Evolutionary conservation across 2,888 invertebrate species (phyloP).

Genomic region (Anarsia innoxiella): DNA sequence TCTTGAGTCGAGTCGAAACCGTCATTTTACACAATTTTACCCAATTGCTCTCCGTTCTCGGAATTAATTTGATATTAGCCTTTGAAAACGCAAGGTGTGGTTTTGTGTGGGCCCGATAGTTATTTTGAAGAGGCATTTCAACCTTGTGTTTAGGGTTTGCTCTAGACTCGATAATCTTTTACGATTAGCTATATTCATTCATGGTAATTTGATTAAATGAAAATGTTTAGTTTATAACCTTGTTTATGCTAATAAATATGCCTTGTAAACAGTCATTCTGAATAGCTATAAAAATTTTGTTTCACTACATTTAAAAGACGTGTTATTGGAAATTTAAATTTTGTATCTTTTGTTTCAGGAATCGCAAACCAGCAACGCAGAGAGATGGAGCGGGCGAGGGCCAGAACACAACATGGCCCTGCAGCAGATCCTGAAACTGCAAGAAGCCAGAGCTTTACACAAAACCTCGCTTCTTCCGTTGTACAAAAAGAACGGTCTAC

Average conservation of each 20-base stretch:
- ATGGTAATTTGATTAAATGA: slow-evolving; percentile 39
- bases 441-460: slow-evolving; percentile 85
- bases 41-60: slow-evolving; percentile 70
- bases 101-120: slow-evolving; percentile 59
- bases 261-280: no score
- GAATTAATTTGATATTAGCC: slow-evolving; percentile 75
- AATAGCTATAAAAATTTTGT: no score
- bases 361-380: slow-evolving; percentile 86
- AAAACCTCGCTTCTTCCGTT: slow-evolving; percentile 72
- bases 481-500: slow-evolving; percentile 60
- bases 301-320: no score
- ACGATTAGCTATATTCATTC: slow-evolving; percentile 48
- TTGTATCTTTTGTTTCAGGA: slow-evolving; percentile 78
- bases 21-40: slow-evolving; percentile 75
- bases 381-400: slow-evolving; percentile 92
- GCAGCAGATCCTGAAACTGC: slow-evolving; percentile 93
- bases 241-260: slow-evolving; percentile 21
- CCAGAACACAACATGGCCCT: slow-evolving; percentile 94
- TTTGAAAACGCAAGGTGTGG: slow-evolving; percentile 74
- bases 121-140: slow-evolving; percentile 63
- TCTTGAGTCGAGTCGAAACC: slow-evolving; percentile 63
- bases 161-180: slow-evolving; percentile 58
- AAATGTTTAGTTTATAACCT: slow-evolving; percentile 22
- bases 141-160: slow-evolving; percentile 60
- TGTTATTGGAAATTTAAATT: neutral